A percentile compares a stretch with the other conserved stretches of the same genome.
Conservation (phyloP, 2,113 vertebrate species). For the Oplegnathus fasciatus region DNA sequence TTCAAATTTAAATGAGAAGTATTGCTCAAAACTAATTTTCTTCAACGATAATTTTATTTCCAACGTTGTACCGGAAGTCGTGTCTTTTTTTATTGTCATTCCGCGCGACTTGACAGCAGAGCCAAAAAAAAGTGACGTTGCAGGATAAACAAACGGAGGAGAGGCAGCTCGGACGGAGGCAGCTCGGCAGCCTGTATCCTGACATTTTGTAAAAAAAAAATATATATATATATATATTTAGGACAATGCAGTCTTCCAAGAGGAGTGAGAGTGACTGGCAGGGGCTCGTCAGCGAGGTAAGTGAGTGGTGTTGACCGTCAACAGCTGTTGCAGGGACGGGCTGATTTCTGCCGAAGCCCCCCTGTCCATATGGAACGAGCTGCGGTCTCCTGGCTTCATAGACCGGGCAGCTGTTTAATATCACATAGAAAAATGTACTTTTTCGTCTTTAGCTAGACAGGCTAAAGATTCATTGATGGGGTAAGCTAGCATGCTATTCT, state of each 20-base stretch:
- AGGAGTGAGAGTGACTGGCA: conserved; percentile 95
- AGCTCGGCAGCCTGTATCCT: not conserved
- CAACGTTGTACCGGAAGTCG: conserved; percentile 25
- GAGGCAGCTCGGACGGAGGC: not conserved
- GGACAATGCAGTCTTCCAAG: conserved; percentile 76
- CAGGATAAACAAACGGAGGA: conserved; percentile 65
- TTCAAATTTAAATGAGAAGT: not conserved
- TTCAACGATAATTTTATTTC: not conserved
- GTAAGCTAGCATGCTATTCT: not conserved
- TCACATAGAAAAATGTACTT: not conserved
- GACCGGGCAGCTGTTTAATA: not conserved
- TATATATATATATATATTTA: too few species aligned
- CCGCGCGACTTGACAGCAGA: conserved; percentile 15
- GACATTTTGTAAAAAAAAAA: not conserved
- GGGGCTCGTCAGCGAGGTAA: conserved; percentile 94
- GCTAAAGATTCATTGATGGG: not conserved
- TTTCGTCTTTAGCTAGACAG: not conserved
- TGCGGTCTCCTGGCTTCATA: not conserved
- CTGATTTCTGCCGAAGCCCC: not conserved
- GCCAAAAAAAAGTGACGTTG: conserved; percentile 58
- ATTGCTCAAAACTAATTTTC: not conserved
- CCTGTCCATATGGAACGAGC: conserved; percentile 65
- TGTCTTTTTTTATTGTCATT: not conserved
- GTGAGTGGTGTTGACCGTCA: conserved; percentile 42
- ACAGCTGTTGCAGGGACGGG: conserved; percentile 18